Conservation (phyloP, 2,888 invertebrate species). For the Epistrophella euchroma region DNA sequence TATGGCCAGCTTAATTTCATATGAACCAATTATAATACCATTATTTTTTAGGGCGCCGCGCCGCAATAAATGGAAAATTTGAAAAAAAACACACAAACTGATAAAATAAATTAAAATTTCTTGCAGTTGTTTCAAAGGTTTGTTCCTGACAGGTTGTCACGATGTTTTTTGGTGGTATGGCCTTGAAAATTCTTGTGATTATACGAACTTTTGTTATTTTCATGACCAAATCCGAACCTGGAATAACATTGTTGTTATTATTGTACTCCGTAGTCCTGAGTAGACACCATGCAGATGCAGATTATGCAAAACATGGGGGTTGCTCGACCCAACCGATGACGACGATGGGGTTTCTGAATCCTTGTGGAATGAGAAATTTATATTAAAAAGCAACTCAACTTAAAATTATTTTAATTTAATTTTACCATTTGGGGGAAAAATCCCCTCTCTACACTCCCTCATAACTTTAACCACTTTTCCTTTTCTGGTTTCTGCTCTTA, state of each 20-base stretch:
- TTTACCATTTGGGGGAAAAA: conserved; percentile 40
- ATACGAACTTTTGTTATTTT: neutral
- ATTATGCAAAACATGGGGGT: conserved; percentile 61
- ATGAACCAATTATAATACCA: no score
- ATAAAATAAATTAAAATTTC: no score
- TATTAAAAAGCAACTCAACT: conserved; percentile 72
- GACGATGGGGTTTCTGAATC: conserved; percentile 12
- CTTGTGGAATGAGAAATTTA: conserved; percentile 36
- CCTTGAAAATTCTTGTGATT: neutral
- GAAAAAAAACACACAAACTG: no score
- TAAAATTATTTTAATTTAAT: conserved; percentile 72
- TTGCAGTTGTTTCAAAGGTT: no score
- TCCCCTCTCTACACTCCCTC: neutral
- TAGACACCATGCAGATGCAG: conserved; percentile 47
- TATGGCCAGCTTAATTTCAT: no score
- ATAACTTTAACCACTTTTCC: conserved; percentile 26
- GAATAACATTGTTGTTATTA: conserved; percentile 44
- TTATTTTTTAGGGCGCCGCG: no score
- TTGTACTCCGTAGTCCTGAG: conserved; percentile 20
- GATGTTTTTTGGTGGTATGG: neutral
- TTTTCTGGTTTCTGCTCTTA: conserved; percentile 48
- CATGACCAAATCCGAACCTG: neutral
- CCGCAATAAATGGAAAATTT: no score
- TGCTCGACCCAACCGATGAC: neutral
- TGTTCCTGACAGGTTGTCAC: no score